A percentile compares a stretch with the other conserved stretches of the same genome.
phyloP scores from a whole-genome alignment of 1,140 invertebrate species.

The Trichomalopsis sarcophagae region DNA sequence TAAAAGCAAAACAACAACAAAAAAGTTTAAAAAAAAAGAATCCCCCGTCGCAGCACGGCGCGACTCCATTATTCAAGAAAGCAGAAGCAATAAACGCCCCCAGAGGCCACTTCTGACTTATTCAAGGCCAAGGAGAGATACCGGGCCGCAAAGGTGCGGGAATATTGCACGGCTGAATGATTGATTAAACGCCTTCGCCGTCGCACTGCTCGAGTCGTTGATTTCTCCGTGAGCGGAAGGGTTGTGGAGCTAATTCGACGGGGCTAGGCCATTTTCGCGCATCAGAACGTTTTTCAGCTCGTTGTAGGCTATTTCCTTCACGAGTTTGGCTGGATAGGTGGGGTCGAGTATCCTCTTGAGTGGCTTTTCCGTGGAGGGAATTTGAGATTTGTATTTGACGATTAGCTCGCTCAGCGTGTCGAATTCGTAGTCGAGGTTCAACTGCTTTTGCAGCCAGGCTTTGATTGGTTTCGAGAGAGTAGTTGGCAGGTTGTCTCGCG shows the following conservation, averaged over 20 bases:
- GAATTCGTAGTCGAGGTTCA: constrained; percentile 50
- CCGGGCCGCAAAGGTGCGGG: neutral
- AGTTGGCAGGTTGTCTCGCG: constrained; percentile 43
- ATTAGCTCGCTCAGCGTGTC: constrained; percentile 56
- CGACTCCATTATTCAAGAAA: neutral
- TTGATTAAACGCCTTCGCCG: constrained; percentile 22
- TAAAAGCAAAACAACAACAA: neutral
- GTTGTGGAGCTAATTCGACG: neutral
- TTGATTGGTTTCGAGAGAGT: constrained; percentile 34
- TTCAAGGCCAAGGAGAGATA: neutral
- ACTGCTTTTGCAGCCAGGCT: constrained; percentile 53
- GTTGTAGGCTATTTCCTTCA: constrained; percentile 58
- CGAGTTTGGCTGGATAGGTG: constrained; percentile 62
- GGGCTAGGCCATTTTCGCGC: neutral
- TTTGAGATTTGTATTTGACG: constrained; percentile 50
- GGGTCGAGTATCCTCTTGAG: constrained; percentile 62
- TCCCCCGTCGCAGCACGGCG: neutral
- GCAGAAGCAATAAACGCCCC: constrained; percentile 19
- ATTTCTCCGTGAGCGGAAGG: neutral
- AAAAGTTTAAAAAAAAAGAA: neutral
- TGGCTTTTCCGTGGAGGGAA: constrained; percentile 54
- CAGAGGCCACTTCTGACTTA: constrained; percentile 14
- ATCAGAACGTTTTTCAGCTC: constrained; percentile 47
- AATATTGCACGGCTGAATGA: constrained; percentile 10
- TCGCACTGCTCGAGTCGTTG: neutral